Percentiles rank a stretch among this genome's conserved stretches.
Conservation (phyloP, 2,113 vertebrate genomes). For the Sander vitreus region DNA sequence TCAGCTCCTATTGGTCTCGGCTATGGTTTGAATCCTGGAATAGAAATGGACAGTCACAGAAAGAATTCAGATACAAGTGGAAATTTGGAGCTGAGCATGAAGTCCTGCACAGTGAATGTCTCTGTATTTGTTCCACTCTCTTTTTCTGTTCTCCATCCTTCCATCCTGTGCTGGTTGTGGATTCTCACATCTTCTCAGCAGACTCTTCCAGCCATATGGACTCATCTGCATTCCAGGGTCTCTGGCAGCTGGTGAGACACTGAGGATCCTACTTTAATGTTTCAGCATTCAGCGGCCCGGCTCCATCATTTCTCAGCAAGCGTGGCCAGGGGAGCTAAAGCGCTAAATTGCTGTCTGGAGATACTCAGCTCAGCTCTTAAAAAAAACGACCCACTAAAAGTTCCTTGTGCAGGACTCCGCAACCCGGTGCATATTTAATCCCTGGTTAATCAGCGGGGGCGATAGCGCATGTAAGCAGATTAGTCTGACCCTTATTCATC, state of each 20-base stretch:
- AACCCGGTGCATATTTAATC: constrained; percentile 76
- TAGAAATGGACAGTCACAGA: constrained; percentile 16
- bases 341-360: constrained; percentile 80
- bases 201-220: constrained; percentile 62
- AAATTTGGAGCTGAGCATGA: constrained; percentile 26
- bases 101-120: constrained; percentile 6
- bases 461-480: constrained; percentile 75
- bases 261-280: constrained; percentile 70
- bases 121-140: constrained; percentile 51
- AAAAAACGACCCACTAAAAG: constrained; percentile 61
- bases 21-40: constrained; percentile 6
- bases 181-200: constrained; percentile 19
- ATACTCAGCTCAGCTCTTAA: constrained; percentile 67
- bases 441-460: constrained; percentile 76
- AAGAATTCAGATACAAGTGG: constrained; percentile 4
- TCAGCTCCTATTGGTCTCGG: constrained; percentile 20
- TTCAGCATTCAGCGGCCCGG: constrained; percentile 54
- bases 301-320: constrained; percentile 71
- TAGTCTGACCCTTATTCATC: constrained; percentile 65
- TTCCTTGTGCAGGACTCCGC: constrained; percentile 66
- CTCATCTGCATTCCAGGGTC: constrained; percentile 73
- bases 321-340: constrained; percentile 70
- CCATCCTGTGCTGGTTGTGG: constrained; percentile 5
- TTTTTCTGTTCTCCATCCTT: constrained; percentile 22
- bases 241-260: constrained; percentile 36